Evolutionary conservation across 2,888 invertebrate species (phyloP).

Genomic region (Cryptus armator): DNA sequence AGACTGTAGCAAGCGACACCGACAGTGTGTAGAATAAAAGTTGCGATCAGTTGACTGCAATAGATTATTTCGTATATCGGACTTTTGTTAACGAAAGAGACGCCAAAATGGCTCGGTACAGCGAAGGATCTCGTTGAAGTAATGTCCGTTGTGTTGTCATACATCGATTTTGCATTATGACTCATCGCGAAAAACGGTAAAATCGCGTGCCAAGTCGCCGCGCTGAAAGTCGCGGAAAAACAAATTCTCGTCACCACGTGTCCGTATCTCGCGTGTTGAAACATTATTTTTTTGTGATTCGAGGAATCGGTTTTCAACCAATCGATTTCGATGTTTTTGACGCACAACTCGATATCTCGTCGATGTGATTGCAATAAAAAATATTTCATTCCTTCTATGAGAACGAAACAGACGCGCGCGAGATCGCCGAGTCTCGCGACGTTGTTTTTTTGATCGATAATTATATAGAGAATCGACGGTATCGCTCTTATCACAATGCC

Average conservation of each 20-base stretch:
- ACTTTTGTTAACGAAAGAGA: conserved; percentile 69
- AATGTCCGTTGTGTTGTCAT: conserved; percentile 58
- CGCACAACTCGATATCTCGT: conserved; percentile 68
- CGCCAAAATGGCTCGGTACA: conserved; percentile 70
- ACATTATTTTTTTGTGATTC: conserved; percentile 70
- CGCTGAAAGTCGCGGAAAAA: conserved; percentile 68
- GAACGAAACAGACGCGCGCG: conserved; percentile 73
- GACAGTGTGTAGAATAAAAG: conserved; percentile 75
- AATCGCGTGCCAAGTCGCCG: conserved; percentile 66
- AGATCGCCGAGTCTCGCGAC: conserved; percentile 62
- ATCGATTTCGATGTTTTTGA: conserved; percentile 71
- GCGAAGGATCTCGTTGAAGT: conserved; percentile 69
- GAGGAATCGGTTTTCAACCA: conserved; percentile 62
- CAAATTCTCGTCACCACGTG: conserved; percentile 69
- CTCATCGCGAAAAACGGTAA: conserved; percentile 46
- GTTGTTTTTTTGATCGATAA: conserved; percentile 1
- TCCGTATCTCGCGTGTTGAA: conserved; percentile 70
- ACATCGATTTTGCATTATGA: background rate
- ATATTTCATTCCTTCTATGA: conserved; percentile 72
- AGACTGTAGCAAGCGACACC: conserved; percentile 76
- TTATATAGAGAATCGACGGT: conserved; percentile 27
- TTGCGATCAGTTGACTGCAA: conserved; percentile 72
- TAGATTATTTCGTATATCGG: conserved; percentile 78
- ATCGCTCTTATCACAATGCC: conserved; percentile 33
- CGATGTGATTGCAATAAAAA: conserved; percentile 8